Conservation (phyloP, 2,113 vertebrate species). For the Cercocebus atys region DNA sequence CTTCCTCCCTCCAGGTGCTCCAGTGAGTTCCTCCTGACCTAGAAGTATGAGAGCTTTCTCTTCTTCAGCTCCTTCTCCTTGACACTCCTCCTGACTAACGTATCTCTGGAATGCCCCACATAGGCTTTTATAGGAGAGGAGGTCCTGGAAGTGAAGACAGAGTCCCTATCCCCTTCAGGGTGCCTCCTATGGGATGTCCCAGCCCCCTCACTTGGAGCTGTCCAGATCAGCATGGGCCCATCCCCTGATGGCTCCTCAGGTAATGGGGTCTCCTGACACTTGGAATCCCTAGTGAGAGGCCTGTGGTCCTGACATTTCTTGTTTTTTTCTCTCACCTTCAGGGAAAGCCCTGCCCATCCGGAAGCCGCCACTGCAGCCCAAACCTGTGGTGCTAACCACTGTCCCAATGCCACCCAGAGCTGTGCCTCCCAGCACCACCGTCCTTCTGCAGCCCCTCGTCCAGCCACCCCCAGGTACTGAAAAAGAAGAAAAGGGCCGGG, state of each 20-base stretch:
- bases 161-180: conserved; percentile 88
- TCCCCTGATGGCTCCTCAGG: conserved; percentile 68
- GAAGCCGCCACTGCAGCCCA: conserved; percentile 90
- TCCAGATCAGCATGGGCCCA: conserved; percentile 86
- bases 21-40: neutral
- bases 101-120: neutral
- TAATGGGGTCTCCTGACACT: conserved; percentile 17
- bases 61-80: neutral
- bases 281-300: neutral
- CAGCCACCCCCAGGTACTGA: conserved; percentile 71
- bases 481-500: neutral
- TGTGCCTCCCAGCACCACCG: conserved; percentile 81
- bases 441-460: conserved; percentile 87
- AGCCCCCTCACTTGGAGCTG: conserved; percentile 83
- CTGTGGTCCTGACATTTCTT: neutral
- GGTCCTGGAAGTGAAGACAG: conserved; percentile 86
- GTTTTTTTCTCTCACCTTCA: neutral
- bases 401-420: conserved; percentile 79
- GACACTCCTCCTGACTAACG: neutral
- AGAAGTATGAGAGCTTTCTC: neutral
- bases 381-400: conserved; percentile 85
- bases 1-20: neutral
- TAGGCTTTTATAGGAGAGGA: conserved; percentile 68
- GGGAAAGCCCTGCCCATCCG: conserved; percentile 82
- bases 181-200: conserved; percentile 89